Base-by-base conservation (phyloP, 2,797 vertebrate genomes). In the Oreonectes daqikongensis region DNA sequence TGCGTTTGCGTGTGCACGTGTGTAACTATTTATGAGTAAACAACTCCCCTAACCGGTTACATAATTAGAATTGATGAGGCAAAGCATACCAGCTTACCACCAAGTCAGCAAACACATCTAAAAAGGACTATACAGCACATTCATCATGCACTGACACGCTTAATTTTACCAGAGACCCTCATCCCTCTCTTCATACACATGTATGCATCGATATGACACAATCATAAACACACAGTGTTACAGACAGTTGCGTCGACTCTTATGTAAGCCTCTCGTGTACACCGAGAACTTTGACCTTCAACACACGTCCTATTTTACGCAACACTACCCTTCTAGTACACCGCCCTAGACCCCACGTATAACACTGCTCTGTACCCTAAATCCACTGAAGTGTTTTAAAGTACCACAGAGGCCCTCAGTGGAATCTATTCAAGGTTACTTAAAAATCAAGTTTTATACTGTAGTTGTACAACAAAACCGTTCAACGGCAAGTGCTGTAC, bases 81-180 rank as follows among this genome's bases (percentile, higher is more conserved):
- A 20, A 44, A 64, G 48, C 70, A 24, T 32, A 44, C 44, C 42
- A 42, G 26, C 40, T 38, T 26, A 30, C 42, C 30, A 18, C 61
- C 17, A 35, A 59, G 53, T 80, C 73, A 80, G 79, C 73, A 66
- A 80, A 60, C 14, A 52, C 38, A 7, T 59, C 30, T 52, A 12
- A 70, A 52, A 75, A 60, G 15, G 18, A 28, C 26, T 9, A 18
- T 17, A 35, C 15, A 46, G 50, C 48, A 87, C 59, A 90, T 90
- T 89, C 90, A 90, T 90, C 18, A 5, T 50, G 55, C 24, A 8
- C 38, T 3, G 12, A 52, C 75, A 61, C 18, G 22, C 20, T 11
- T 52, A 6, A 35, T 28, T 65, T 42, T 79, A 52, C 59, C 50
- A 30, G 18, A 71, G 77, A 79, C 78, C 69, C 78, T 80, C 26